These are phyloP conservation scores for Athene cunicularia DNA, from an alignment of 2,113 vertebrate genomes.

Conservation along the genomic window DNA sequence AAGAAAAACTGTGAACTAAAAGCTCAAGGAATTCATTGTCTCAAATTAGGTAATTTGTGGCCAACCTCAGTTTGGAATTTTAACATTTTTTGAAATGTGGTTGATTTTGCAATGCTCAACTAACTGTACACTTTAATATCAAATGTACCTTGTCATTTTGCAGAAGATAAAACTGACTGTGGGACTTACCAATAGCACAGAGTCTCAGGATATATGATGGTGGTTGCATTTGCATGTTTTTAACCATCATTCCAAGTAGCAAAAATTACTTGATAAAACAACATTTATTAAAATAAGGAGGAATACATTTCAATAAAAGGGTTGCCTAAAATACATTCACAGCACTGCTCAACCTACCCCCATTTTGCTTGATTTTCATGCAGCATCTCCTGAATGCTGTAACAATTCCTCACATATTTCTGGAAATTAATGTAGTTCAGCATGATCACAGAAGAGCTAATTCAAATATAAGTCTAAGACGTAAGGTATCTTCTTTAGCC, in stretches of 20 bases:
- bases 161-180: not conserved
- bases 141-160: not conserved
- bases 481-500: not conserved
- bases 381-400: not conserved
- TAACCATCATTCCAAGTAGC: not conserved
- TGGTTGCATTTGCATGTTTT: not conserved
- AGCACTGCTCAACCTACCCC: not conserved
- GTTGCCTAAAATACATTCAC: not conserved
- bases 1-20: conserved; percentile 23
- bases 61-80: conserved; percentile 46
- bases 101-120: conserved; percentile 18
- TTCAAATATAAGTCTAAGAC: not conserved
- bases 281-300: not conserved
- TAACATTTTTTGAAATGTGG: conserved; percentile 13
- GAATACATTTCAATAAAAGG: not conserved
- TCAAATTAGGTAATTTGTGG: conserved; percentile 59
- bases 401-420: not conserved
- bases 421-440: not conserved
- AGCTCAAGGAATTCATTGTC: conserved; percentile 51
- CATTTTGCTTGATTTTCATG: not conserved
- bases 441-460: not conserved
- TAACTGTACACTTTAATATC: not conserved
- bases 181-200: not conserved
- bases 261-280: not conserved
- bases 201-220: not conserved